These are phyloP conservation scores for Caenorhabditis virilis DNA, from an alignment of 2,888 invertebrate species.

Conservation along the genomic window DNA sequence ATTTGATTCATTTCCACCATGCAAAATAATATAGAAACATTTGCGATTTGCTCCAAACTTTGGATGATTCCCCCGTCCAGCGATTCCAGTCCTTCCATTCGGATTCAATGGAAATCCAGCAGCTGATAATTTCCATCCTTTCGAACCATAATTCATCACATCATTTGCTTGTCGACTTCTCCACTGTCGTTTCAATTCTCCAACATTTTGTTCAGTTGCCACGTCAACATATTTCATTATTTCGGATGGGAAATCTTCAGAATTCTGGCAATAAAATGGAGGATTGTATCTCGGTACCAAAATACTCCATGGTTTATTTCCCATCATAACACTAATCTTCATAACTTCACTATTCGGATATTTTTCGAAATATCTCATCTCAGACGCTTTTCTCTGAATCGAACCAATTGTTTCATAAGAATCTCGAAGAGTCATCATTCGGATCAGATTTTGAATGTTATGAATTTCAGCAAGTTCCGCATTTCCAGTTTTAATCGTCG, in stretches of 20 bases:
- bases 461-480: slow-evolving; percentile 16
- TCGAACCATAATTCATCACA: slow-evolving; percentile 21
- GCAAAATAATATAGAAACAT: slow-evolving; percentile 52
- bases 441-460: slow-evolving; percentile 29
- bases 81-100: slow-evolving; percentile 55
- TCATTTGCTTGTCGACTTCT: slow-evolving; percentile 49
- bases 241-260: slow-evolving; percentile 54
- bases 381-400: slow-evolving; percentile 12
- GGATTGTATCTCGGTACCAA: slow-evolving; percentile 55
- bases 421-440: slow-evolving; percentile 32
- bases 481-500: slow-evolving; percentile 14
- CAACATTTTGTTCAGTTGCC: slow-evolving; percentile 52
- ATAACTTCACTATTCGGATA: slow-evolving; percentile 24
- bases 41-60: slow-evolving; percentile 65
- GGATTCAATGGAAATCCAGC: slow-evolving; percentile 67
- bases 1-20: slow-evolving; percentile 17
- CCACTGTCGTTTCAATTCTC: slow-evolving; percentile 50
- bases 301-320: slow-evolving; percentile 40
- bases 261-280: slow-evolving; percentile 54
- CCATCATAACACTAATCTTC: slow-evolving; percentile 27
- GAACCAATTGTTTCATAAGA: slow-evolving; percentile 15
- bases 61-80: slow-evolving; percentile 62
- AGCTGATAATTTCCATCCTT: slow-evolving; percentile 37
- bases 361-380: slow-evolving; percentile 20
- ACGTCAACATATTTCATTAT: slow-evolving; percentile 56